Conservation (phyloP, 2,888 invertebrate genomes). For the Ochropleura leucogaster region DNA sequence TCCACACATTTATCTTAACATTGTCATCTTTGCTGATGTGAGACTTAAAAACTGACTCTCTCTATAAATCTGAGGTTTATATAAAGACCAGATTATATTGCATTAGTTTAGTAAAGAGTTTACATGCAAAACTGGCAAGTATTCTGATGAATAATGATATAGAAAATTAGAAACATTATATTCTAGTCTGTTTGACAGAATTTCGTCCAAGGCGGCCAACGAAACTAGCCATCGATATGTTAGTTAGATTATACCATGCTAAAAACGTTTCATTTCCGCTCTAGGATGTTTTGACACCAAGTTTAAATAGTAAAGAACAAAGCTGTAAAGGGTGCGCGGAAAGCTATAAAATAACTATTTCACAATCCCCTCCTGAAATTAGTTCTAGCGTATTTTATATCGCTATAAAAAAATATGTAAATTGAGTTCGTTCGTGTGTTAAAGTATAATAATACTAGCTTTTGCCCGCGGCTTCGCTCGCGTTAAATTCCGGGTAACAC, state of each 20-base stretch:
- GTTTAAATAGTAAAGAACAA: neutral
- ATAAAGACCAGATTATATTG: neutral
- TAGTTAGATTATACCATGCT: neutral
- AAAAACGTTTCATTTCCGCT: neutral
- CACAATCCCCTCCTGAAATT: neutral
- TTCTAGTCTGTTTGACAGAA: neutral
- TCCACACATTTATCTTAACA: no score
- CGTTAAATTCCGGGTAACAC: no score
- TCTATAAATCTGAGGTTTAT: neutral
- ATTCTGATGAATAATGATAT: no score
- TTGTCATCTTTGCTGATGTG: no score
- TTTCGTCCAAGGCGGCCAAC: neutral
- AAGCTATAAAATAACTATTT: slow-evolving; percentile 12
- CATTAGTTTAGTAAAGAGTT: neutral
- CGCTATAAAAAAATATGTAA: neutral
- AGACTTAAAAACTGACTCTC: neutral
- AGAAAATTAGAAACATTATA: no score
- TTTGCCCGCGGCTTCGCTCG: no score
- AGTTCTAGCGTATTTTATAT: slow-evolving; percentile 8
- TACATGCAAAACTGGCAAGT: neutral
- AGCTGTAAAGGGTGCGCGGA: neutral
- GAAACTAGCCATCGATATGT: neutral
- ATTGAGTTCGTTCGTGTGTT: neutral
- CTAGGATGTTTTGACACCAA: neutral
- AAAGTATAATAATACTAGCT: no score